A percentile compares a stretch with the other conserved stretches of the same genome.
Evolutionary conservation across 2,888 invertebrate genomes (phyloP).

Genomic region (Pyrochroa serraticornis): DNA sequence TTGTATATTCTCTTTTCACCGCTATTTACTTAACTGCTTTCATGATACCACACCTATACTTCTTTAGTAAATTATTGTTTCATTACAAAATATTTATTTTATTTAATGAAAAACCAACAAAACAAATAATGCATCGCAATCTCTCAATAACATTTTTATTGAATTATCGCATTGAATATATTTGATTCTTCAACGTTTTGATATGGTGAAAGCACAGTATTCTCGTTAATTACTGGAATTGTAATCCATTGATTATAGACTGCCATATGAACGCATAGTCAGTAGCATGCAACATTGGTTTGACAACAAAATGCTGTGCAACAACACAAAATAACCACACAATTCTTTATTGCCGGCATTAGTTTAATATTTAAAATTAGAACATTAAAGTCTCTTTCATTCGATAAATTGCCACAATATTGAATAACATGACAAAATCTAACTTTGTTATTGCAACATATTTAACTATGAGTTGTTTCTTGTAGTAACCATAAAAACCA

Average conservation of each 20-base stretch:
- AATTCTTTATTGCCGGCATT: too few species aligned
- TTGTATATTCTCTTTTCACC: constrained; percentile 16
- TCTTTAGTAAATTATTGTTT: constrained; percentile 26
- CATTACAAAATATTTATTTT: constrained; percentile 28
- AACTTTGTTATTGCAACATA: too few species aligned
- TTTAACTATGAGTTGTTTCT: too few species aligned
- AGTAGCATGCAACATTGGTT: constrained; percentile 30
- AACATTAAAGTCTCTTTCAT: too few species aligned
- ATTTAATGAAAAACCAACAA: constrained; percentile 17
- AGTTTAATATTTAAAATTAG: too few species aligned
- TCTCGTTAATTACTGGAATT: too few species aligned
- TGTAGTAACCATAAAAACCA: too few species aligned
- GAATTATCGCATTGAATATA: too few species aligned
- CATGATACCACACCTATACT: constrained; percentile 20
- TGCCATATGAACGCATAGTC: constrained; percentile 18
- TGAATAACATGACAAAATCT: too few species aligned
- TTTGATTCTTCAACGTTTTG: too few species aligned
- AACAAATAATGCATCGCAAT: neutral
- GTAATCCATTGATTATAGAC: constrained; percentile 24
- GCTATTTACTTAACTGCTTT: constrained; percentile 25
- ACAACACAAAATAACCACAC: constrained; percentile 17
- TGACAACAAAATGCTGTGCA: constrained; percentile 26
- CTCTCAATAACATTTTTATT: neutral
- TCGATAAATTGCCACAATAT: too few species aligned
- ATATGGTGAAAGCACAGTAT: too few species aligned